Percentiles rank a stretch among this genome's conserved stretches.
Conservation (phyloP, 2,113 vertebrate genomes). For the Noctilio leporinus region DNA sequence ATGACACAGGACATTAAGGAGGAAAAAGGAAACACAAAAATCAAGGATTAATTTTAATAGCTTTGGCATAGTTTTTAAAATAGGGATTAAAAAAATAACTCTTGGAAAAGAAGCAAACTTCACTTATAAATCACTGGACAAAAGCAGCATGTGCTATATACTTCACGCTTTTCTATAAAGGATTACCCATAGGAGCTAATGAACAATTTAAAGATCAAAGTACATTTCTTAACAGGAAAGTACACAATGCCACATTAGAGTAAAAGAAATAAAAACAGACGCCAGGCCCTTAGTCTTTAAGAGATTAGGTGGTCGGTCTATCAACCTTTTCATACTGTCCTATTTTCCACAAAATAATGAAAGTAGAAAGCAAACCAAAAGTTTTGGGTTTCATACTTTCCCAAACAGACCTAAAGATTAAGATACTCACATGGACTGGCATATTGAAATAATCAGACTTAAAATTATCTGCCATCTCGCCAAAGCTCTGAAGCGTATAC, state of each 20-base stretch:
- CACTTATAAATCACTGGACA: constrained; percentile 12
- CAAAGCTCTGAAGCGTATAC: constrained; percentile 96
- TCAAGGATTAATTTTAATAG: constrained; percentile 10
- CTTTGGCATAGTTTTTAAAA: background rate
- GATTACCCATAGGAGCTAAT: background rate
- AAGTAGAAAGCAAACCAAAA: constrained; percentile 29
- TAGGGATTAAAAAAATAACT: background rate
- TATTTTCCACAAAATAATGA: background rate
- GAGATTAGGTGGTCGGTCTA: background rate
- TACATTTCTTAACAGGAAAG: background rate
- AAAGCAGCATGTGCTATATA: background rate
- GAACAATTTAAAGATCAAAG: background rate
- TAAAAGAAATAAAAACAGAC: background rate
- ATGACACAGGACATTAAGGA: background rate
- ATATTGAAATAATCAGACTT: constrained; percentile 99
- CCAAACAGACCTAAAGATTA: background rate
- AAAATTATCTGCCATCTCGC: constrained; percentile 99
- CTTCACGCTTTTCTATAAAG: background rate
- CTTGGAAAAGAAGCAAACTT: background rate
- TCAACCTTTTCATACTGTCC: background rate
- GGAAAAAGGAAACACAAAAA: background rate
- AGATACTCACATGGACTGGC: constrained; percentile 94
- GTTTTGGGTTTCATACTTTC: background rate
- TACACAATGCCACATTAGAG: background rate
- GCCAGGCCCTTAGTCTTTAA: background rate